These are phyloP conservation scores for Thumatha senex DNA, from an alignment of 2,888 invertebrate species.

Conservation along the genomic window DNA sequence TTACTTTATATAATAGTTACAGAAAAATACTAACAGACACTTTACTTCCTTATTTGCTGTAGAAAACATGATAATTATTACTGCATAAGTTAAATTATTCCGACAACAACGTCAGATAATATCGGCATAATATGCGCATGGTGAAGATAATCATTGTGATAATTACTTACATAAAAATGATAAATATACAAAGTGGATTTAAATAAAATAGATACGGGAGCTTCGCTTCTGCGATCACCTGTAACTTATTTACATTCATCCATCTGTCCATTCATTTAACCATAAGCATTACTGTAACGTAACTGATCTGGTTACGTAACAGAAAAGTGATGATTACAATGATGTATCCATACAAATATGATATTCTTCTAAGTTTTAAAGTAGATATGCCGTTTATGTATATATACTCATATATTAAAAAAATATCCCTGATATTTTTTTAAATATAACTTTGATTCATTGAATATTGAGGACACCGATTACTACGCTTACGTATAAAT, in stretches of 20 bases:
- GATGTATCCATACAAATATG: too few relatives aligned
- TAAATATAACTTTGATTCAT: too few relatives aligned
- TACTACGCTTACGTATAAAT: too few relatives aligned
- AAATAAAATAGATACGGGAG: constrained; percentile 34
- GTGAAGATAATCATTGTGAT: constrained; percentile 34
- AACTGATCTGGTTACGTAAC: background rate
- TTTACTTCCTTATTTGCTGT: background rate
- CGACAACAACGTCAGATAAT: background rate
- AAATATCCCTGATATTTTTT: too few relatives aligned
- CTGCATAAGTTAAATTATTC: background rate
- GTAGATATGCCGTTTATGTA: too few relatives aligned
- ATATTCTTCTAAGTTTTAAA: too few relatives aligned
- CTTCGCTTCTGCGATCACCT: constrained; percentile 39
- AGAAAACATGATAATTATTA: background rate
- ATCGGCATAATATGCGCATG: constrained; percentile 33
- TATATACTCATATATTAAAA: too few relatives aligned
- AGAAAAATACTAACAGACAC: background rate
- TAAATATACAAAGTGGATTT: constrained; percentile 6
- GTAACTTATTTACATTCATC: constrained; percentile 12
- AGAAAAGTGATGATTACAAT: too few relatives aligned
- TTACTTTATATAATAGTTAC: background rate
- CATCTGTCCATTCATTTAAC: background rate
- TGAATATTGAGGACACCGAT: too few relatives aligned
- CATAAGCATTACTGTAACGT: background rate
- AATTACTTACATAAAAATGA: constrained; percentile 50